Evolutionary conservation across 2,113 vertebrate genomes (phyloP).

Genomic region (Nycticorax nycticorax): DNA sequence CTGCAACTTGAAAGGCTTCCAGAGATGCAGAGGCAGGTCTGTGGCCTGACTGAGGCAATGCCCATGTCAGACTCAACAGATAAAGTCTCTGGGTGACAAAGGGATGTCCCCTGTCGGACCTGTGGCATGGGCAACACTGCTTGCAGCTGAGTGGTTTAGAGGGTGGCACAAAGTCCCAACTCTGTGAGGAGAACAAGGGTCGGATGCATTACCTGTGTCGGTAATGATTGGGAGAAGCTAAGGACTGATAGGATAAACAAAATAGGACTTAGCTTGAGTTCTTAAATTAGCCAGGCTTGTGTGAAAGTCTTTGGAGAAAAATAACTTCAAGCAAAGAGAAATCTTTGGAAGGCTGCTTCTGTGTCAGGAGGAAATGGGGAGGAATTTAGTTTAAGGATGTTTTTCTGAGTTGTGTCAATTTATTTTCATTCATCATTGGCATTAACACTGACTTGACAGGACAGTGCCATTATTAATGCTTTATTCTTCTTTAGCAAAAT

Average conservation of each 20-base stretch:
- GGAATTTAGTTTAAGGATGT: not conserved
- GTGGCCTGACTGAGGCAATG: not conserved
- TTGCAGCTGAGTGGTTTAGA: not conserved
- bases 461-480: not conserved
- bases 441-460: not conserved
- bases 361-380: not conserved
- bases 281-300: not conserved
- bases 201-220: not conserved
- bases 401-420: not conserved
- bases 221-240: not conserved
- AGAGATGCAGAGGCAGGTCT: not conserved
- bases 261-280: not conserved
- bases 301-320: not conserved
- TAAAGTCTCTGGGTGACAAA: not conserved
- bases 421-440: not conserved
- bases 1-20: not conserved
- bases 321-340: not conserved
- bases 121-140: fast-evolving
- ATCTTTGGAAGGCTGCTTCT: not conserved
- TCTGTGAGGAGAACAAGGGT: not conserved
- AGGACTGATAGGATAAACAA: not conserved
- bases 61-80: not conserved
- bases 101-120: not conserved
- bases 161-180: not conserved
- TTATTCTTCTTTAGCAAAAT: not conserved